Conservation (phyloP, 2,888 invertebrate genomes). For the Epinotia nisella region DNA sequence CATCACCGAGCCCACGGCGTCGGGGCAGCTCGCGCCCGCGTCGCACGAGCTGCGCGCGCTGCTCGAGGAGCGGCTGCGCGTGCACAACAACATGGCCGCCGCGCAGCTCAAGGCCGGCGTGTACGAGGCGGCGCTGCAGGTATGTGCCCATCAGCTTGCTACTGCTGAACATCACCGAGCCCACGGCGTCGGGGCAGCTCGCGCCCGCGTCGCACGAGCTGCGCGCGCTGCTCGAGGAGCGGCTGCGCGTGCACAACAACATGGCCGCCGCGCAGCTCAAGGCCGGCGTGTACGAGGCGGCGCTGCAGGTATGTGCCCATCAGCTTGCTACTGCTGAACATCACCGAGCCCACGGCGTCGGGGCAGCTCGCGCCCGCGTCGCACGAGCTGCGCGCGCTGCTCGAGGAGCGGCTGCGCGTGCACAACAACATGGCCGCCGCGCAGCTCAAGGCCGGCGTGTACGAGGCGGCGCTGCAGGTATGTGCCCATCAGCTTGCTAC, state of each 20-base stretch:
- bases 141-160: conserved; percentile 43
- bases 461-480: conserved; percentile 92
- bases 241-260: conserved; percentile 95
- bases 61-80: conserved; percentile 91
- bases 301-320: conserved; percentile 86
- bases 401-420: conserved; percentile 93
- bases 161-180: conserved; percentile 74
- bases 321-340: conserved; percentile 51
- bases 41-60: conserved; percentile 75
- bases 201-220: conserved; percentile 64
- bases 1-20: conserved; percentile 82
- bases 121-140: conserved; percentile 92
- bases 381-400: conserved; percentile 74
- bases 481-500: neutral
- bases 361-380: conserved; percentile 72
- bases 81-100: conserved; percentile 96
- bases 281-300: conserved; percentile 93
- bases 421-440: conserved; percentile 97
- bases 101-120: conserved; percentile 95
- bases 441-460: conserved; percentile 94
- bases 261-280: conserved; percentile 97
- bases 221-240: conserved; percentile 88
- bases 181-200: conserved; percentile 79
- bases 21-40: conserved; percentile 71
- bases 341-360: conserved; percentile 80